Evolutionary conservation across 1,140 invertebrate genomes (phyloP).

Genomic region (Fopius arisanus): DNA sequence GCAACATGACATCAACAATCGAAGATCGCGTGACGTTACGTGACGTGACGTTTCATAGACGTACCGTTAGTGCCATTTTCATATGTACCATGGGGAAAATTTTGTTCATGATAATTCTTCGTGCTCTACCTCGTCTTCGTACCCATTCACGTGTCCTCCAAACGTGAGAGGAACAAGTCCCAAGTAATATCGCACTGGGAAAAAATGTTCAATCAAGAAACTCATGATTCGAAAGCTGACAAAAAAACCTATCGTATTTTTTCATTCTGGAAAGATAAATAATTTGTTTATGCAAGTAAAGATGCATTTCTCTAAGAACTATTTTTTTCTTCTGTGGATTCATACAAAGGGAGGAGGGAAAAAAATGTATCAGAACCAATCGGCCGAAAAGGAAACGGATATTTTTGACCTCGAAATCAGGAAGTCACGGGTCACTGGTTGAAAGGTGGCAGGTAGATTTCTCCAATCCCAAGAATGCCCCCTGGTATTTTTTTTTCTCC

Average conservation of each 20-base stretch:
- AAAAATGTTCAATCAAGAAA: no score
- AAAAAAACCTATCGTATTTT: no score
- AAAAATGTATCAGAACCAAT: neutral
- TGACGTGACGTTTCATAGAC: conserved; percentile 1
- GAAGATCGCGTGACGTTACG: conserved; percentile 12
- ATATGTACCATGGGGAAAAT: neutral
- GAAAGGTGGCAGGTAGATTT: conserved; percentile 19
- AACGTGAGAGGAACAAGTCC: no score
- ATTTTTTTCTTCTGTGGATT: no score
- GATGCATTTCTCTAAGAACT: no score
- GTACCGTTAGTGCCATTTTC: neutral
- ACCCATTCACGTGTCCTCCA: conserved; percentile 5
- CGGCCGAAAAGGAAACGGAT: neutral
- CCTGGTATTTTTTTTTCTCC: conserved; percentile 16
- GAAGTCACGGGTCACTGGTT: conserved; percentile 16
- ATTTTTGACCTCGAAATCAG: conserved; percentile 10
- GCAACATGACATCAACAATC: conserved; percentile 26
- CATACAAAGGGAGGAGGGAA: neutral
- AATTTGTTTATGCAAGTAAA: no score
- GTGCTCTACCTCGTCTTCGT: neutral
- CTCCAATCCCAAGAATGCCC: conserved; percentile 14
- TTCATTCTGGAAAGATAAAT: no score
- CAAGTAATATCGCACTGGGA: no score
- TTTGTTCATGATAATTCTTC: neutral
- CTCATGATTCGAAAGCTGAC: no score